Conservation (phyloP, 2,888 invertebrate genomes). For the Pelosia muscerda region DNA sequence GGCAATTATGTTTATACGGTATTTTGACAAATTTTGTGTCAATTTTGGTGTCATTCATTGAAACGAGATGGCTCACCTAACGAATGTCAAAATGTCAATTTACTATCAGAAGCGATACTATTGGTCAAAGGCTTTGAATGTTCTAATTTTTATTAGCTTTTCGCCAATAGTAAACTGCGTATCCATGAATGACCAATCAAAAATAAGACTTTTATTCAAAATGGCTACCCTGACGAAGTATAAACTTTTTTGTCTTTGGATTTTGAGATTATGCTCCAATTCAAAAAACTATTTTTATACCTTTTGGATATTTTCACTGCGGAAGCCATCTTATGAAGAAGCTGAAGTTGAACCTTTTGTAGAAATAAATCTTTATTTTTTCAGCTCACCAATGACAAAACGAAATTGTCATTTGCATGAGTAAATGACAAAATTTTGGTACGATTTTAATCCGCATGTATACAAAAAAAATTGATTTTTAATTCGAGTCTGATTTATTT, state of each 20-base stretch:
- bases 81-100: constrained; percentile 52
- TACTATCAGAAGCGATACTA: constrained; percentile 12
- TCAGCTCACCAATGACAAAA: constrained; percentile 13
- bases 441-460: constrained; percentile 35
- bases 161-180: constrained; percentile 31
- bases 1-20: constrained; percentile 77
- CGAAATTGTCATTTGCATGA: constrained; percentile 38
- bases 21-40: constrained; percentile 84
- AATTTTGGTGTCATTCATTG: constrained; percentile 54
- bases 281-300: neutral
- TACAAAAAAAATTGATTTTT: constrained; percentile 45
- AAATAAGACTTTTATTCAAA: constrained; percentile 34
- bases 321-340: too few species aligned
- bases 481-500: constrained; percentile 32
- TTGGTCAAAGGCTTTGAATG: constrained; percentile 19
- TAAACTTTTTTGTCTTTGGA: constrained; percentile 34
- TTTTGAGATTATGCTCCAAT: neutral
- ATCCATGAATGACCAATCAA: neutral
- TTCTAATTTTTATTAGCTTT: neutral
- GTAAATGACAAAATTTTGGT: constrained; percentile 50
- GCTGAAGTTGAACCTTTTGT: too few species aligned
- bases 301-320: neutral
- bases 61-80: constrained; percentile 52
- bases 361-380: neutral
- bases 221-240: constrained; percentile 41